These are phyloP conservation scores for Drosophila pegasa DNA, from an alignment of 2,888 invertebrate genomes.

Conservation along the genomic window DNA sequence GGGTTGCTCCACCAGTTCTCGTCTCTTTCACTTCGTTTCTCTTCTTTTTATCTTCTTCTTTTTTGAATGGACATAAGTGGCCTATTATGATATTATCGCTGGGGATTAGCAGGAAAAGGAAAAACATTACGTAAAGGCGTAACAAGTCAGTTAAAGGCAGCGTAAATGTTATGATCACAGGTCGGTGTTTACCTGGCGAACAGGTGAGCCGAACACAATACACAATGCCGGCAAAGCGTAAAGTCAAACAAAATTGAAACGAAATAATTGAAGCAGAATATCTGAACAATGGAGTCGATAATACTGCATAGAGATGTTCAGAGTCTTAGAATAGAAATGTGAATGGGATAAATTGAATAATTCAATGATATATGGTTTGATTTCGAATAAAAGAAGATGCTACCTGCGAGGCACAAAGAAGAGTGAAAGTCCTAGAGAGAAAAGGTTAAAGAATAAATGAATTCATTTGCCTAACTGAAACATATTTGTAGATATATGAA, in stretches of 20 bases:
- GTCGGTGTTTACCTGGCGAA: conserved; percentile 40
- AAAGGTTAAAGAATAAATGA: not conserved
- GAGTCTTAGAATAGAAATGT: conserved; percentile 10
- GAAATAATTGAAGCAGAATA: conserved; percentile 45
- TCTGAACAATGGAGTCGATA: conserved; percentile 34
- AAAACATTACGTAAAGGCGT: conserved; percentile 49
- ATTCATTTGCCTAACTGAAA: not conserved
- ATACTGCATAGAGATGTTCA: conserved; percentile 36
- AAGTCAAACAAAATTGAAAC: conserved; percentile 37
- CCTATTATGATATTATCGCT: conserved; percentile 64
- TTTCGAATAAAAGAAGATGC: not conserved
- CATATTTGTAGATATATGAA: not conserved
- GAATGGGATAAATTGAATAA: conserved; percentile 19
- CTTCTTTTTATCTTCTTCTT: too few relatives aligned
- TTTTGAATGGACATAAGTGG: conserved; percentile 57
- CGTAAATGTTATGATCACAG: conserved; percentile 45
- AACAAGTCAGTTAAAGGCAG: conserved; percentile 42
- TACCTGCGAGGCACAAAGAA: not conserved
- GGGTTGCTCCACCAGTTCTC: conserved; percentile 58
- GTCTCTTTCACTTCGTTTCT: conserved; percentile 1
- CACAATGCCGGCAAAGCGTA: conserved; percentile 19
- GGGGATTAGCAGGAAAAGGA: conserved; percentile 51
- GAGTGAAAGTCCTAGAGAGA: not conserved
- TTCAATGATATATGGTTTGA: conserved; percentile 42
- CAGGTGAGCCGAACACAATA: conserved; percentile 42